Evolutionary conservation across 2,797 vertebrate species (phyloP).

Genomic region (Molossus molossus): DNA sequence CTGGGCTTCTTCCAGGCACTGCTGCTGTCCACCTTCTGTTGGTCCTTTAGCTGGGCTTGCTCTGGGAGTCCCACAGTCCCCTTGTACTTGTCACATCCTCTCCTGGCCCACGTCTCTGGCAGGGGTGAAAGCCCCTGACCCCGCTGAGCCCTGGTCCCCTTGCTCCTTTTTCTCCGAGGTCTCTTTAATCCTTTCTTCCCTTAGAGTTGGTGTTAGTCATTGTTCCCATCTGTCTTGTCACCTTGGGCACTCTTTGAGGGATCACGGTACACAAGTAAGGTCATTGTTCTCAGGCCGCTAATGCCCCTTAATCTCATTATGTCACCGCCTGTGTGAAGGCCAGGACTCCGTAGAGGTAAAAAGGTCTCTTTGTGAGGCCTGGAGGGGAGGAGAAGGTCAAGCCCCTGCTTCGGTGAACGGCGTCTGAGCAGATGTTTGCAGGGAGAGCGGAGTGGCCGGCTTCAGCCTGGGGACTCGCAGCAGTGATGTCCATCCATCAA

Average conservation of each 20-base stretch:
- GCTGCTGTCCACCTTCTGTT: not conserved
- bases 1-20: not conserved
- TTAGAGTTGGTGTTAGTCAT: not conserved
- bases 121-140: not conserved
- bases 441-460: not conserved
- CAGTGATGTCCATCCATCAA: not conserved
- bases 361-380: conserved; percentile 44
- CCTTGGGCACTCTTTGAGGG: not conserved
- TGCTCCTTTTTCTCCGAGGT: not conserved
- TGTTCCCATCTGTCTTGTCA: not conserved
- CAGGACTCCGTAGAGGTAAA: not conserved
- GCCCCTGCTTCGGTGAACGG: not conserved
- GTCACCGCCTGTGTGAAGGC: not conserved
- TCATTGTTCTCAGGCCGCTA: conserved; percentile 12
- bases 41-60: not conserved
- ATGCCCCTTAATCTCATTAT: conserved; percentile 73
- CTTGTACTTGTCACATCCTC: not conserved
- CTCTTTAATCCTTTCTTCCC: not conserved
- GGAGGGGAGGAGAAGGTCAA: not conserved
- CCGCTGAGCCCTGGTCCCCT: not conserved
- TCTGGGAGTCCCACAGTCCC: not conserved
- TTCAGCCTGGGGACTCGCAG: not conserved
- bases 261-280: not conserved
- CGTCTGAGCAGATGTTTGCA: conserved; percentile 10
- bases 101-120: not conserved